Evolutionary conservation across 2,888 invertebrate genomes (phyloP), one percentile per base, ranked within the genome.

Genomic region (Dexiosoma caninum): DNA sequence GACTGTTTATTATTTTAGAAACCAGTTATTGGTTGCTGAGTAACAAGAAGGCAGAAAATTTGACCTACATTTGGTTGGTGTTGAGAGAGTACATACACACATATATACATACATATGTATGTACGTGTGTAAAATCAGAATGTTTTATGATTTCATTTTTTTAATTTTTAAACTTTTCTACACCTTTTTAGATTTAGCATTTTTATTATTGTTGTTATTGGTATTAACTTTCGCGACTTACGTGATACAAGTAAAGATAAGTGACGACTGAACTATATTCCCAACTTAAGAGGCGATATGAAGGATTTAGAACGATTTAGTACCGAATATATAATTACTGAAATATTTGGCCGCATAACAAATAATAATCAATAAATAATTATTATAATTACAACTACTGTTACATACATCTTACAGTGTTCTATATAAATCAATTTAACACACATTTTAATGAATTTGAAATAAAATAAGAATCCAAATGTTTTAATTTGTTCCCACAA

Each of bases 61-160:
- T 81, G 81, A 81, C 81, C 81, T 46, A 81, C 72, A 64, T 81
- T 81, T 81, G 53, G 72, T 74, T 67, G 72, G 40, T 72, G 60
- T 53, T 53, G 9, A 57, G 23, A 51, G 66, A 46, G 21, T 59
- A 40, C 35, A 37, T 59, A 19, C 35, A 23, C n/a, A n/a, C 27
- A 16, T 32, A 59, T 55, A 21, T 16, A 23, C 16, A 44, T 21
- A 49, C 60, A 62, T 60, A 46, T 67, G 21, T 30, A 51, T 75
- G 23, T 66, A 49, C 64, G 53, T 44, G 57, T 66, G 74, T 83
- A 88, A 86, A 87, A 88, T 87, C 88, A 87, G 87, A 87, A 87
- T 87, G 88, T 88, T 87, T 87, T 86, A 87, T 87, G 86, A 40
- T 40, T 55, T 37, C 66, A 44, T 51, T 64, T 69, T 62, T 74